Evolutionary conservation across 2,888 invertebrate species (phyloP), one percentile per base, ranked within the genome.

Genomic region (Eilema caniola): DNA sequence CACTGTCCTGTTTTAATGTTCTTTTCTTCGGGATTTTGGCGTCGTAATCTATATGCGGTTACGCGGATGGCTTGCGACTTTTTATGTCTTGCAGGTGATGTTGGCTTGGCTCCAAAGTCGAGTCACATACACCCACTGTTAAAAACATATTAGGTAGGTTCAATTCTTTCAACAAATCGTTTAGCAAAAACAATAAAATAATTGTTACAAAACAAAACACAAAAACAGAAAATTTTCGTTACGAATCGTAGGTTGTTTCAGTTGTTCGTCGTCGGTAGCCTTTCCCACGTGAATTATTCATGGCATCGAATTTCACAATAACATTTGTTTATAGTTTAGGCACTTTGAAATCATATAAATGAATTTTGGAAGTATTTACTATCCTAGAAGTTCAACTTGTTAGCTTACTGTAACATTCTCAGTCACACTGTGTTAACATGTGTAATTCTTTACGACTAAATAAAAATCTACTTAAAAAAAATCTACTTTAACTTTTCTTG

Each of bases 271-370:
- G 79, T 74, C 75, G 75, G 85, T 79, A 87, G 85, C 85, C 72
- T 86, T 88, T 91, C 90, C 88, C 91, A 90, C 83, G 88, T 91
- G 85, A 92, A 92, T 91, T 81, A 92, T 92, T 92, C 90, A 92
- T 89, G 81, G 85, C 79, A 83, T 79, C 77, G 83, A 86, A 85
- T 83, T 87, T 85, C 79, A 83, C 83, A 88, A 89, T 86, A 89
- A 88, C 84, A 86, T 74, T 82, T 73, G 70, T 82, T 72, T 72
- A 63, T 80, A 78, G 76, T 76, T 71, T 72, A 56, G 41, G 37
- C 25, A 57, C 63, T 20, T 24, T 69, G 69, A 65, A 73, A 78
- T 76, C n/a, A 78, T 74, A 71, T 25, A 20, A 66, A 37, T 66
- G 69, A 69, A 60, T 74, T 62, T 62, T 41, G 1, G 56, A 62